phyloP scores from a whole-genome alignment of 2,888 invertebrate species.

The Apamea epomidion region DNA sequence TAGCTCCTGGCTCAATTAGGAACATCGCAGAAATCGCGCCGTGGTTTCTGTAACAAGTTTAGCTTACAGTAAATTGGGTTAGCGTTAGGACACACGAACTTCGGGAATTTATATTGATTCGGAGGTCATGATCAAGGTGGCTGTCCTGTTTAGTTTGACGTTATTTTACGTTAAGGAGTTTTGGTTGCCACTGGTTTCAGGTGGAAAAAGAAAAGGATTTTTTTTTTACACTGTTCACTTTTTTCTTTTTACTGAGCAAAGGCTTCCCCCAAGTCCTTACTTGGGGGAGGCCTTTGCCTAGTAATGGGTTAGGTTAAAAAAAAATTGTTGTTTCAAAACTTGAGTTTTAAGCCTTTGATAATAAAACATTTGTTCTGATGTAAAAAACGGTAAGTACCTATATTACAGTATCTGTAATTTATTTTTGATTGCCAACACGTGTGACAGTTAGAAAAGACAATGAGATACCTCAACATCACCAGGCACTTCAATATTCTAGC shows the following conservation, averaged over 20 bases:
- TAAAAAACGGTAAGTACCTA: not conserved
- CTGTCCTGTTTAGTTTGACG: not conserved
- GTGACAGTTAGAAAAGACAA: not conserved
- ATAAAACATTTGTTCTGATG: not conserved
- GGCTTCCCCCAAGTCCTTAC: too few species aligned
- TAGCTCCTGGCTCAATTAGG: conserved; percentile 84
- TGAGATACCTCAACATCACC: not conserved
- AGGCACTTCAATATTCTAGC: not conserved
- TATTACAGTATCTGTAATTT: not conserved
- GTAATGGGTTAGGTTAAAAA: not conserved
- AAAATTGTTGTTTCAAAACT: not conserved
- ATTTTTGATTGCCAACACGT: not conserved
- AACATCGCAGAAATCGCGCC: conserved; percentile 76
- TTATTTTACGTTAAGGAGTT: not conserved
- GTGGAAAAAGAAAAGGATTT: too few species aligned
- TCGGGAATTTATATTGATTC: conserved; percentile 54
- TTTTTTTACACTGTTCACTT: too few species aligned
- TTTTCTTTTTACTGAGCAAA: too few species aligned
- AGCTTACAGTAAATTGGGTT: conserved; percentile 60
- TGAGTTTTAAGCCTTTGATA: conserved; percentile 7
- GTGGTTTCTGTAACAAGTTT: conserved; percentile 65
- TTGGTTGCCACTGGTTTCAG: not conserved
- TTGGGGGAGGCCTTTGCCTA: not conserved
- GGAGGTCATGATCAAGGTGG: conserved; percentile 48
- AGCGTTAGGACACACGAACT: conserved; percentile 65